These are phyloP conservation scores for Rhineura floridana DNA, from an alignment of 2,113 vertebrate genomes.

Conservation along the genomic window DNA sequence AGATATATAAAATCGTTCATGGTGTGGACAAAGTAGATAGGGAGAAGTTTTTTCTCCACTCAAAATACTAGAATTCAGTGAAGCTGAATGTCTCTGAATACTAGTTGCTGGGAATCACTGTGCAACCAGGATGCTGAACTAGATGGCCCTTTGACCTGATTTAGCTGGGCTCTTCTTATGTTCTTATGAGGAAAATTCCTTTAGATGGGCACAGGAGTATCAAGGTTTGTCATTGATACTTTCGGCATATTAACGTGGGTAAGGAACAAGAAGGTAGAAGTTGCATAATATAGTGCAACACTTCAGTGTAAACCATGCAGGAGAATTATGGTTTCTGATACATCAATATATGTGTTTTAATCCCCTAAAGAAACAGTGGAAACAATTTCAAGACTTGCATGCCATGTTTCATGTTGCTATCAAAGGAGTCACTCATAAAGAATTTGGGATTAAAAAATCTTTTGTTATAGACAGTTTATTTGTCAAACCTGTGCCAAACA, in stretches of 20 bases:
- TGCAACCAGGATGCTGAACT: no score
- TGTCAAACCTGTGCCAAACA: constrained; percentile 45
- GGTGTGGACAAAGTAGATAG: no score
- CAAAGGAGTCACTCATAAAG: background rate
- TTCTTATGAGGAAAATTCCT: background rate
- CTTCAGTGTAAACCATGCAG: fast-evolving
- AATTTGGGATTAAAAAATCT: background rate
- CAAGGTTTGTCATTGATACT: background rate
- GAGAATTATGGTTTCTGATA: background rate
- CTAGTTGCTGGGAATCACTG: no score
- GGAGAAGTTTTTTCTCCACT: no score
- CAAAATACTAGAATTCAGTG: no score
- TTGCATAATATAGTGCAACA: background rate
- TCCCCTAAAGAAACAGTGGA: background rate
- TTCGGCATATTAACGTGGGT: background rate
- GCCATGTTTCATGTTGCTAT: background rate
- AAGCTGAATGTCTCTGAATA: no score
- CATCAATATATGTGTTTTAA: fast-evolving
- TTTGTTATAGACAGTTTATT: constrained; percentile 43
- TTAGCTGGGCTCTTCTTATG: no score
- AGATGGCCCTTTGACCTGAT: no score
- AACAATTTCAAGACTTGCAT: fast-evolving
- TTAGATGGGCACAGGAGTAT: background rate
- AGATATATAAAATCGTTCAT: no score
- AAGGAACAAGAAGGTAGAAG: background rate